phyloP scores from a whole-genome alignment of 2,797 vertebrate species.

The Sardinella longiceps region DNA sequence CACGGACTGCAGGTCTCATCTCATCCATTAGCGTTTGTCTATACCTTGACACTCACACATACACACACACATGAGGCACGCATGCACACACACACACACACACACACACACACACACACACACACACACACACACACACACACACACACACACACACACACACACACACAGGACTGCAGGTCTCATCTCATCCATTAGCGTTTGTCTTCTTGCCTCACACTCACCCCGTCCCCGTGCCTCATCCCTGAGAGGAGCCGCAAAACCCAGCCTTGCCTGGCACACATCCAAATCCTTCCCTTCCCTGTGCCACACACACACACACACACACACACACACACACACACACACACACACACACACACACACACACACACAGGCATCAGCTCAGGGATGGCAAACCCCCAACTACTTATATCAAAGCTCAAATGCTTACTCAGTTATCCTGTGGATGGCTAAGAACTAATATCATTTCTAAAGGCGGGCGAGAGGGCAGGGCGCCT shows the following conservation, averaged over 20 bases:
- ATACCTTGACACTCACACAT: too few species aligned
- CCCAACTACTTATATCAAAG: slow-evolving; percentile 18
- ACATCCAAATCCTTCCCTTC: not conserved
- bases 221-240: not conserved
- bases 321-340: not conserved
- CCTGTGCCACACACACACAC: too few species aligned
- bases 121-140: too few species aligned
- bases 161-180: too few species aligned
- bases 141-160: too few species aligned
- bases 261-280: not conserved
- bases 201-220: not conserved
- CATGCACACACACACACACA: too few species aligned
- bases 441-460: slow-evolving; percentile 15
- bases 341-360: slow-evolving; percentile 27
- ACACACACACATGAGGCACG: too few species aligned
- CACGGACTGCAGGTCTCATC: too few species aligned
- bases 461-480: slow-evolving; percentile 27
- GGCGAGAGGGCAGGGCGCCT: slow-evolving; percentile 4
- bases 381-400: slow-evolving; percentile 27
- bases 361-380: slow-evolving; percentile 19
- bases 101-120: too few species aligned
- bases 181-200: slow-evolving; percentile 9
- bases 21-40: too few species aligned
- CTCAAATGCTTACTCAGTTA: slow-evolving; percentile 34
- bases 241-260: not conserved